Base-by-base conservation (phyloP, 2,113 vertebrate genomes). In the Brachionichthys hirsutus region DNA sequence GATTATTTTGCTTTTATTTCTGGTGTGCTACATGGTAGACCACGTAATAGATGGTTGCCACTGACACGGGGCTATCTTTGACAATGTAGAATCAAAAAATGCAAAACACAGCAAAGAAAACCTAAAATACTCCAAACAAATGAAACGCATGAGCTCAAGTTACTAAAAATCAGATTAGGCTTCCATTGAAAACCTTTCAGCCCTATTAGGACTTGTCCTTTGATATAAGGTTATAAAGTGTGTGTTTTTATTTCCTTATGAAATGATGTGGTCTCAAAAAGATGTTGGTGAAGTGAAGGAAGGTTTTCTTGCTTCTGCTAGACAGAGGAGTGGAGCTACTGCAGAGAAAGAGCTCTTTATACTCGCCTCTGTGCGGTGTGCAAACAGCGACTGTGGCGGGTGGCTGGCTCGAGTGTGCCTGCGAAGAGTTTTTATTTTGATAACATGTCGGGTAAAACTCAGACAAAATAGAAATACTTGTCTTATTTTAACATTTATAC, bases 331-430 rank as follows among this genome's bases (percentile, higher is more conserved):
- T 30, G 11, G 57, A 59, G 64, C 17, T 42, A 72, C 66, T 12
- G 49, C 56, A 56, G 67, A 89, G 81, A 91, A 89, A 84, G 85
- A 76, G 75, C 44, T 78, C 90, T 90, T 92, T 92, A 90, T 92
- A 45, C 75, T 80, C 67, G 15, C 34, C 48, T 57, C 42, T 41
- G 59, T 15, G 38, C 70, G 53, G 80, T 82, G 82, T 85, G 85
- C 76, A 88, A 86, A 85, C 85, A 81, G 68, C 82, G 77, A 69
- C 82, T 84, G 82, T 79, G 78, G 82, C 71, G 41, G 62, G 20
- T 76, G 79, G 62, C 44, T 67, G 68, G 38, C 59, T 88, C 45
- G 80, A 81, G 84, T 88, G 66, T 89, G 86, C 58, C 66, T 88
- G 89, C 88, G 87, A 91, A 88, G 90, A 89, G 79, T 64, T 81